phyloP scores from a whole-genome alignment of 37 sponge, comb jelly and placozoan genomes.

The Ephydatia muelleri region DNA sequence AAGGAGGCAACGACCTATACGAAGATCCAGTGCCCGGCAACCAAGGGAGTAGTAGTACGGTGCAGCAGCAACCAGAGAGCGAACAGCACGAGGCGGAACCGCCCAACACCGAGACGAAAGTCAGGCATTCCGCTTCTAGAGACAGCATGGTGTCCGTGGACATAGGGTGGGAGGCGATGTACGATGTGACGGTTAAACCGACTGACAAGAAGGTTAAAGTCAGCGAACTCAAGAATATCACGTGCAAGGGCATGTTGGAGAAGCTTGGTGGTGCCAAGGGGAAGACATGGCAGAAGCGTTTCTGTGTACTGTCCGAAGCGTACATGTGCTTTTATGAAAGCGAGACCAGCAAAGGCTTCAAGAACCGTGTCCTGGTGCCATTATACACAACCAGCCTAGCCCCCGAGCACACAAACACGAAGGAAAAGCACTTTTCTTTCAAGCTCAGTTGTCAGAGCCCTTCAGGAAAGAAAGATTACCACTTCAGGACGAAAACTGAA shows the following conservation, averaged over 20 bases:
- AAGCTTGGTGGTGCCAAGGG: constrained; percentile 84
- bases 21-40: constrained; percentile 46
- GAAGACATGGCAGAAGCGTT: constrained; percentile 83
- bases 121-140: not conserved
- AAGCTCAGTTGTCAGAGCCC: constrained; percentile 40
- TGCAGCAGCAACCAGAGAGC: not conserved
- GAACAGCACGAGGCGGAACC: not conserved
- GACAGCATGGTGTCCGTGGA: not conserved
- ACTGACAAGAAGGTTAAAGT: constrained; percentile 40
- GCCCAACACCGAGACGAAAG: not conserved
- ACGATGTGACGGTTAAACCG: constrained; percentile 3
- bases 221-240: constrained; percentile 36
- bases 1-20: constrained; percentile 25
- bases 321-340: constrained; percentile 89
- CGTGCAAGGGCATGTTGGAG: constrained; percentile 75
- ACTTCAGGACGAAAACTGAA: constrained; percentile 42
- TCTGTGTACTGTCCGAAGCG: constrained; percentile 67
- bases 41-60: constrained; percentile 9
- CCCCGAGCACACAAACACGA: constrained; percentile 45
- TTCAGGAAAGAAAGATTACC: constrained; percentile 62
- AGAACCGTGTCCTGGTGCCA: constrained; percentile 65
- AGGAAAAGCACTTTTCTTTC: constrained; percentile 83
- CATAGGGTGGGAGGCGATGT: constrained; percentile 28
- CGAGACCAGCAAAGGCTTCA: constrained; percentile 66
- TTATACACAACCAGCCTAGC: constrained; percentile 23